Evolutionary conservation across 2,888 invertebrate genomes (phyloP).

Genomic region (Bibio marci): DNA sequence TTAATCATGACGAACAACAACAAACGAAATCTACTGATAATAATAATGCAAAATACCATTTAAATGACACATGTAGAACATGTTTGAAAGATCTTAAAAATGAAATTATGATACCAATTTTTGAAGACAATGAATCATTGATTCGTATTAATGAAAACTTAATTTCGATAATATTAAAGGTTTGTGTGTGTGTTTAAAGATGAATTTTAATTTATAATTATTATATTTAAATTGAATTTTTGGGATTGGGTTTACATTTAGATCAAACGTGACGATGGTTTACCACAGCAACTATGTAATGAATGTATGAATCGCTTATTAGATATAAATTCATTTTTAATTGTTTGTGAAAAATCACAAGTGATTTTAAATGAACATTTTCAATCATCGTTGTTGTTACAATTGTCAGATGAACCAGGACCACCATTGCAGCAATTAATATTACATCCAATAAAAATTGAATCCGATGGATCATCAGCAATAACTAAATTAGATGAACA

Average conservation of each 20-base stretch:
- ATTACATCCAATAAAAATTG: too few relatives aligned
- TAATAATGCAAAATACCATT: neutral
- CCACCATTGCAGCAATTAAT: too few relatives aligned
- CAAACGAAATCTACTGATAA: too few relatives aligned
- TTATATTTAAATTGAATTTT: neutral
- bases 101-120: neutral
- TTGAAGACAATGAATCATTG: neutral
- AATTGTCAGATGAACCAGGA: too few relatives aligned
- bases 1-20: too few relatives aligned
- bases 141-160: too few relatives aligned
- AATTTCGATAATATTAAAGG: too few relatives aligned
- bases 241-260: neutral
- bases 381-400: neutral
- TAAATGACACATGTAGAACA: constrained; percentile 4
- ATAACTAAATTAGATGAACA: too few relatives aligned
- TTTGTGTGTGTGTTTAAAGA: too few relatives aligned
- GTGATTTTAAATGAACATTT: neutral
- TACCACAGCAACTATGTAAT: constrained; percentile 6
- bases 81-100: neutral
- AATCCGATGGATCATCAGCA: too few relatives aligned
- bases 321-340: neutral
- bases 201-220: neutral
- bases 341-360: neutral
- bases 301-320: constrained; percentile 3
- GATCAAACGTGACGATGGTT: neutral